Evolutionary conservation across 2,888 invertebrate genomes (phyloP).

Genomic region (Gryllus longicercus): DNA sequence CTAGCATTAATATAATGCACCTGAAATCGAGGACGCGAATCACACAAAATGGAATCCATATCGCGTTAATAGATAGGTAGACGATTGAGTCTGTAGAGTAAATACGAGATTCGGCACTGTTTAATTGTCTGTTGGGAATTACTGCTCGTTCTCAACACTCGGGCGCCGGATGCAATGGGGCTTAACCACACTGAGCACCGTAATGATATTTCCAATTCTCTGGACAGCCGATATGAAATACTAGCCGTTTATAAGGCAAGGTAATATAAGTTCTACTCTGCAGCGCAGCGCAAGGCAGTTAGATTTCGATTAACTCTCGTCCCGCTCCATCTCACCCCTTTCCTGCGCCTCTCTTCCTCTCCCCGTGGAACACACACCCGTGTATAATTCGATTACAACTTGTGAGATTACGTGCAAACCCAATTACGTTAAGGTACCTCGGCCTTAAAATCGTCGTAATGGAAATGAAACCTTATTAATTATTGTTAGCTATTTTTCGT

Average conservation of each 20-base stretch:
- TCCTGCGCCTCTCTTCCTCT: conserved; percentile 31
- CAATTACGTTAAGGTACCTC: conserved; percentile 52
- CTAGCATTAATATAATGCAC: too few species aligned
- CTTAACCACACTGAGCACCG: background rate
- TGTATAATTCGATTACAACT: conserved; percentile 50
- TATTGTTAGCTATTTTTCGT: conserved; percentile 29
- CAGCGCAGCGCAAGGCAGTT: conserved; percentile 31
- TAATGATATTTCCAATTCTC: conserved; percentile 17
- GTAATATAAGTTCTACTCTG: background rate
- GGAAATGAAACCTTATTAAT: conserved; percentile 51
- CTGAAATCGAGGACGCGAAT: too few species aligned
- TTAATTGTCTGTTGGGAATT: background rate
- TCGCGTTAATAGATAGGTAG: too few species aligned
- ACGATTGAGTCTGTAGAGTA: too few species aligned
- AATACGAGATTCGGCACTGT: background rate
- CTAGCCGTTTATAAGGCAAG: conserved; percentile 17
- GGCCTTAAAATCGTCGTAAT: conserved; percentile 52
- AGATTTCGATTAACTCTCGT: conserved; percentile 43
- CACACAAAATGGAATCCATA: too few species aligned
- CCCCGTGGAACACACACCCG: conserved; percentile 31
- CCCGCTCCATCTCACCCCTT: conserved; percentile 39
- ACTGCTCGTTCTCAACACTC: background rate
- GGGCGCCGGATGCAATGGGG: background rate
- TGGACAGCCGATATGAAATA: conserved; percentile 4
- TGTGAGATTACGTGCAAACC: conserved; percentile 53